Evolutionary conservation across 2,797 vertebrate species (phyloP).

Genomic region (Crenichthys baileyi): DNA sequence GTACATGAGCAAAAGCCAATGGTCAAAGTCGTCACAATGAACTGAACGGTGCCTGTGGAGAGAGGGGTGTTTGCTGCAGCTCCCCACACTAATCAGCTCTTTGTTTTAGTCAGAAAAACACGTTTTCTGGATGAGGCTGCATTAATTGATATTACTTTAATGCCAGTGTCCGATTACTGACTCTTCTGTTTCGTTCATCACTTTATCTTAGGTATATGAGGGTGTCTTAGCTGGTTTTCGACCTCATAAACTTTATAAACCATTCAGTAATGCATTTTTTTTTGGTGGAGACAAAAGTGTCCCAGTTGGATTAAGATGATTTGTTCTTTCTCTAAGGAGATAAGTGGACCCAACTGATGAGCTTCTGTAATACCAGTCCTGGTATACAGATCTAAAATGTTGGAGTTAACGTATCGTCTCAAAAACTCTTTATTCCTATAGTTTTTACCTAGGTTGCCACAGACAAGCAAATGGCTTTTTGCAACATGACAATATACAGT

Average conservation of each 20-base stretch:
- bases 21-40: conserved; percentile 44
- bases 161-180: background rate
- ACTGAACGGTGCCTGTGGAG: conserved; percentile 65
- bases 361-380: background rate
- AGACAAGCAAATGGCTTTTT: background rate
- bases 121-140: background rate
- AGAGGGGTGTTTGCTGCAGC: conserved; percentile 39
- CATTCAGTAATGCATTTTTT: background rate
- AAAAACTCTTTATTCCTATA: background rate
- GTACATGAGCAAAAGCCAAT: conserved; percentile 67
- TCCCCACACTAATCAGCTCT: conserved; percentile 26
- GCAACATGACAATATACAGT: background rate
- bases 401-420: too few relatives aligned
- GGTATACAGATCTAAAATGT: background rate
- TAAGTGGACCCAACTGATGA: background rate
- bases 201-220: background rate
- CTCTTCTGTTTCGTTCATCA: background rate
- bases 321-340: background rate
- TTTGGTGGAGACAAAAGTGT: background rate
- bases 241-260: background rate
- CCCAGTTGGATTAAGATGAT: background rate
- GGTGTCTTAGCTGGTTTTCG: background rate
- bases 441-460: background rate
- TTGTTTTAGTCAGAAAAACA: conserved; percentile 6
- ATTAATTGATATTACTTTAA: background rate